Base-by-base conservation (phyloP, 35 echinoderm and acorn worm genomes). In the Eucidaris tribuloides region DNA sequence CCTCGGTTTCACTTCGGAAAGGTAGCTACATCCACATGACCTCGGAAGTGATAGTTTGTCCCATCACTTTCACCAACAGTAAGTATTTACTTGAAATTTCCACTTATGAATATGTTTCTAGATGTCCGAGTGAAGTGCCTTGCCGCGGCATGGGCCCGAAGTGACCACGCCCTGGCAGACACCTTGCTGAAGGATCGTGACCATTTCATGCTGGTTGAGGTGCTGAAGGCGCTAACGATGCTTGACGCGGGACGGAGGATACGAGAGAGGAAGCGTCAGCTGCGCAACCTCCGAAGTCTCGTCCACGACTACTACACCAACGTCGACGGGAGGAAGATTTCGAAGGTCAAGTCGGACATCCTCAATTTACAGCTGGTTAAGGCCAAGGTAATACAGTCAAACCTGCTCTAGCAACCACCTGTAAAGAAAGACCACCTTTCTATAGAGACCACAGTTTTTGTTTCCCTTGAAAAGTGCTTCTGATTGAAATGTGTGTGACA, bases 81-180 rank as follows among this genome's bases (percentile, higher is more conserved):
- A n/a, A n/a, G n/a, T n/a, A n/a, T n/a, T n/a, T n/a, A n/a, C n/a
- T n/a, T n/a, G n/a, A n/a, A n/a, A n/a, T n/a, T n/a, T n/a, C n/a
- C n/a, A n/a, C n/a, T n/a, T n/a, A n/a, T n/a, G n/a, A n/a, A n/a
- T n/a, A n/a, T n/a, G n/a, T n/a, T n/a, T 55, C 15, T 14, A 48
- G 41, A 9, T 35, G 33, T 28, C 22, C 57, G 43, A 36, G 24
- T 58, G n/a, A 46, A 50, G 11, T 48, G 31, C 9, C 63, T 93
- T 13, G 78, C 91, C 48, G 79, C 91, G 17, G 91, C 85, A 4
- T 88, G 85, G 85, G 91, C 91, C 38, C 79, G 77, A 14, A 82
- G 78, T 11, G 91, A 93, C 25, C 66, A 83, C 34, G 52, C 31
- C 7, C 41, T 88, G 20, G 79, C 68, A 15, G 45, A 84, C 32